Conservation (phyloP, 2,113 vertebrate genomes). For the Pseudonaja textilis region DNA sequence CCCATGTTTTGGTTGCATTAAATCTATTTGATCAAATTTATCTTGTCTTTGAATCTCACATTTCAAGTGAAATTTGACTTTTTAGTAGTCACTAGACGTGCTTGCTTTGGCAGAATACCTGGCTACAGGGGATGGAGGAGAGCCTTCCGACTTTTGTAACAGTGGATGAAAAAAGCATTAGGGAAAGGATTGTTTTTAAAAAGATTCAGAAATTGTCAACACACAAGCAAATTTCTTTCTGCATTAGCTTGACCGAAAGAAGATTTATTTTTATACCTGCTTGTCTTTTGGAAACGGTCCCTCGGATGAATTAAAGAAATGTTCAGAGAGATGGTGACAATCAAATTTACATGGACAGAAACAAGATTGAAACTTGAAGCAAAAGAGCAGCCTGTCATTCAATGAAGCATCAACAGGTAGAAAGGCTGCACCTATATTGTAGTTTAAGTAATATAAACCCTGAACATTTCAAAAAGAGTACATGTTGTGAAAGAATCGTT, state of each 20-base stretch:
- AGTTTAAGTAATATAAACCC: slow-evolving; percentile 36
- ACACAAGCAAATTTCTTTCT: neutral
- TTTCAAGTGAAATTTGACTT: neutral
- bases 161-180: neutral
- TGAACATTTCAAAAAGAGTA: slow-evolving; percentile 54
- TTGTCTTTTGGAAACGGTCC: neutral
- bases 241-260: neutral
- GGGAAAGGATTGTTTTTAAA: neutral
- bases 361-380: slow-evolving; percentile 31
- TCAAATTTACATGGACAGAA: slow-evolving; percentile 46
- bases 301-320: slow-evolving; percentile 39
- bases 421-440: neutral
- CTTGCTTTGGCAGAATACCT: neutral
- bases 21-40: neutral
- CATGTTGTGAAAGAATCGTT: slow-evolving; percentile 54
- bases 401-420: slow-evolving; percentile 22
- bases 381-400: slow-evolving; percentile 38
- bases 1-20: neutral
- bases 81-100: neutral
- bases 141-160: neutral
- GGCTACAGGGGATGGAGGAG: neutral
- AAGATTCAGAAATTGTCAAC: neutral
- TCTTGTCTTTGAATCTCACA: neutral
- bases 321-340: slow-evolving; percentile 20
- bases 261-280: neutral